Base-by-base conservation (phyloP, 2,888 invertebrate genomes). In the Peribatodes rhomboidaria region DNA sequence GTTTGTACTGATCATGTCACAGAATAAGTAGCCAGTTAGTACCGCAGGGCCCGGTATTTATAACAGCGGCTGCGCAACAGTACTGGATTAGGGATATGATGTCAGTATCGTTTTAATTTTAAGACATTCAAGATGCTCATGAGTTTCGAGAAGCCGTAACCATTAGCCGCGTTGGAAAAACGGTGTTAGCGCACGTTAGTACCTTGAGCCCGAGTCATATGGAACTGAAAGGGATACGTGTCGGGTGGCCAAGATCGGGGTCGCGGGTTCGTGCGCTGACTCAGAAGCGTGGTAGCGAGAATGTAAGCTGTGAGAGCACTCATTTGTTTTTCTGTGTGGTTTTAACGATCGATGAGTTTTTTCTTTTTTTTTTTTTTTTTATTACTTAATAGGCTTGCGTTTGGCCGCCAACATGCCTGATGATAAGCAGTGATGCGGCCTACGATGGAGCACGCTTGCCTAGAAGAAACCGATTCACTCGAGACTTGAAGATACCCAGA, bases 11-110 rank as follows among this genome's bases (percentile, higher is more conserved):
- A n/a, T 2, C 14, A 18, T 2, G 39, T 6, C 31, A 52, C 52
- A 65, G 56, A 16, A 56, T 60, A 57, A n/a, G 44, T 10, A 11
- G 16, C 16, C 0, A 56, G 56, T 57, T 22, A 47, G 41, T 60
- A 33, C 18, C 52, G 69, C 71, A 80, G 79, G 78, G 78, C 78
- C 62, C 72, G 77, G 70, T 81, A 81, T 78, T 81, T 79, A 77
- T 81, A 78, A 69, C 68, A 60, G 70, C 62, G 72, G 60, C 57
- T 42, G 37, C 56, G 58, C 50, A 55, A 63, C 62, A 65, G 61
- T 41, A 16, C 44, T n/a, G 46, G 22, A 44, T 68, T 64, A 81
- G 74, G 76, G 74, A 65, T 70, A 71, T 80, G 74, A 80, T 76
- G 78, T 80, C 79, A 79, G 69, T 44, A 52, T 44, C 59, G 37